Percentiles rank a stretch among this genome's conserved stretches.
Conservation (phyloP, 2,888 invertebrate species). For the Byasa hedistus region DNA sequence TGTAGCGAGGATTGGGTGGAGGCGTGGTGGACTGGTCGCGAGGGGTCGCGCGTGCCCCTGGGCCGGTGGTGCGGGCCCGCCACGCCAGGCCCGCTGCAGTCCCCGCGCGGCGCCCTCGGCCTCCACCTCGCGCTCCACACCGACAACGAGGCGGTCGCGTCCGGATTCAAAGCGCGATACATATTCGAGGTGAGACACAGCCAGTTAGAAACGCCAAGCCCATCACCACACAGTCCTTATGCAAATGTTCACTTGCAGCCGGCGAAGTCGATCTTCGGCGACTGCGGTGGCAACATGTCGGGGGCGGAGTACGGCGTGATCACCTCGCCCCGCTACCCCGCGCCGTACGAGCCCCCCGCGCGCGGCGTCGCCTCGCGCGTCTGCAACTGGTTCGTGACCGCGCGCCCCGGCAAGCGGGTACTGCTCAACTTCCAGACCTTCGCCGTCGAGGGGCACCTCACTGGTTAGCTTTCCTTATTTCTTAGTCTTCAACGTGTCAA, state of each 20-base stretch:
- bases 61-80: conserved; percentile 95
- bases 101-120: conserved; percentile 92
- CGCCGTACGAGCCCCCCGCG: conserved; percentile 91
- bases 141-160: conserved; percentile 91
- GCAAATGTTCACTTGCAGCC: conserved; percentile 57
- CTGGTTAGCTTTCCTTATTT: conserved; percentile 74
- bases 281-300: conserved; percentile 95
- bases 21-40: conserved; percentile 93
- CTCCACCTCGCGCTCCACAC: conserved; percentile 94
- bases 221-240: too few species aligned
- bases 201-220: too few species aligned
- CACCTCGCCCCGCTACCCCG: conserved; percentile 94
- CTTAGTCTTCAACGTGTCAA: too few species aligned
- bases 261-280: conserved; percentile 92
- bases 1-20: conserved; percentile 97
- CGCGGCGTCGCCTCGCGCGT: conserved; percentile 90
- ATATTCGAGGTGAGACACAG: conserved; percentile 85
- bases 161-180: conserved; percentile 97
- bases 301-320: conserved; percentile 90
- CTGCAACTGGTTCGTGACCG: conserved; percentile 98
- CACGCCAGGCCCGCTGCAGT: conserved; percentile 97
- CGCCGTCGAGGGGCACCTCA: conserved; percentile 95
- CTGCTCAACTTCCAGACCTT: conserved; percentile 95
- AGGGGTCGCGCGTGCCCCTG: conserved; percentile 89
- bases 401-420: conserved; percentile 91